A percentile compares a stretch with the other conserved stretches of the same genome.
Evolutionary conservation across 2,113 vertebrate species (phyloP).

Genomic region (Gnathonemus echidnorhynchus): DNA sequence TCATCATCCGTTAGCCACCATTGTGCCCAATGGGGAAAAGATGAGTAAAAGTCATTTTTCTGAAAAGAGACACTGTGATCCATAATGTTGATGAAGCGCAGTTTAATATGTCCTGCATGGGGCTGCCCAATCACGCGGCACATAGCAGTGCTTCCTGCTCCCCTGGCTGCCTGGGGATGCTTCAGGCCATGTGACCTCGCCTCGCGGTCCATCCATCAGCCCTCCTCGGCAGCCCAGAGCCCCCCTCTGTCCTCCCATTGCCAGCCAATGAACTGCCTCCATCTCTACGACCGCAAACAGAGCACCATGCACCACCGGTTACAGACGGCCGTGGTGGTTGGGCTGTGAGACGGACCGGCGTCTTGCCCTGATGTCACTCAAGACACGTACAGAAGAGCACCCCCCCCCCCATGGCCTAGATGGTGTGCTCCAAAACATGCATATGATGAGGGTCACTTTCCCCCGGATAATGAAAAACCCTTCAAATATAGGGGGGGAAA

Average conservation of each 20-base stretch:
- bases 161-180: neutral
- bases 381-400: neutral
- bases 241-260: neutral
- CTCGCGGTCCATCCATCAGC: neutral
- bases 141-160: neutral
- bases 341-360: neutral
- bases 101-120: conserved; percentile 1
- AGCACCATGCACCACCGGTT: neutral
- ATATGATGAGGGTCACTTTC: neutral
- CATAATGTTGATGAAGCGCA: conserved; percentile 2
- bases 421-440: neutral
- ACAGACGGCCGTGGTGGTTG: neutral
- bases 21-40: neutral
- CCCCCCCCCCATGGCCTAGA: neutral
- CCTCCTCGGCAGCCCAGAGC: neutral
- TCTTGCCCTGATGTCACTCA: neutral
- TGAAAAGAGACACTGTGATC: neutral
- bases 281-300: neutral
- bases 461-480: neutral
- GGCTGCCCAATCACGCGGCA: neutral
- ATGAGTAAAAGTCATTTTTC: neutral
- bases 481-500: neutral
- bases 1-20: neutral
- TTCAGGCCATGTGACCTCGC: neutral
- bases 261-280: neutral